These are phyloP conservation scores for Palaemon carinicauda DNA, from an alignment of 1,140 invertebrate species.

Conservation along the genomic window DNA sequence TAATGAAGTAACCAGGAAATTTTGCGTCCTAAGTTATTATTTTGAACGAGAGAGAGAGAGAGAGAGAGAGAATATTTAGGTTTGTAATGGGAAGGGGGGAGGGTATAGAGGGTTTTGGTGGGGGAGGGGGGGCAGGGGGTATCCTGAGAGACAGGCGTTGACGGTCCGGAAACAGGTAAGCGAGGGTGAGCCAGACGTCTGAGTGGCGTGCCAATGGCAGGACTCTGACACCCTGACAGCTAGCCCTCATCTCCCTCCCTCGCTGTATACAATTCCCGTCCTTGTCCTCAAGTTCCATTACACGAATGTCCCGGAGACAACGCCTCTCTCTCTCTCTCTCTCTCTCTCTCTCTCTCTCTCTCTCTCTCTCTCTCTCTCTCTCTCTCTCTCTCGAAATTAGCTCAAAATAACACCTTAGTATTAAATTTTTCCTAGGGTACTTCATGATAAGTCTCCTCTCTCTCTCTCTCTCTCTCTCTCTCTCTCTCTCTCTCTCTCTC, in stretches of 20 bases:
- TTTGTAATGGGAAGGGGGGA: neutral
- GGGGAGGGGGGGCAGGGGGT: neutral
- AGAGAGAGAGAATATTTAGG: neutral
- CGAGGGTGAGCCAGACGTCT: neutral
- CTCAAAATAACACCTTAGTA: too few species aligned
- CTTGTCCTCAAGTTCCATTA: neutral
- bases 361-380: neutral
- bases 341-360: conserved; percentile 4
- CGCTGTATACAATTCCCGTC: too few species aligned
- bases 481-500: neutral
- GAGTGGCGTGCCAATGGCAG: neutral
- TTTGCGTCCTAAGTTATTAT: too few species aligned
- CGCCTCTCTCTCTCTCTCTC: neutral
- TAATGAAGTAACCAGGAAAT: too few species aligned
- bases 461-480: too few species aligned
- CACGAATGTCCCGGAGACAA: neutral
- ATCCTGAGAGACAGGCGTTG: neutral
- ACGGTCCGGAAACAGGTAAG: too few species aligned
- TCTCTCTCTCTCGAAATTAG: neutral
- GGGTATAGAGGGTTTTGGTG: neutral
- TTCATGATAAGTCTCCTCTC: too few species aligned
- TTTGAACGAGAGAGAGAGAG: neutral
- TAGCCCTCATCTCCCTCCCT: neutral
- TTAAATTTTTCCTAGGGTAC: too few species aligned
- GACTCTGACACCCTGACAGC: neutral